Evolutionary conservation across 2,888 invertebrate genomes (phyloP).

Genomic region (Magallana nippona): DNA sequence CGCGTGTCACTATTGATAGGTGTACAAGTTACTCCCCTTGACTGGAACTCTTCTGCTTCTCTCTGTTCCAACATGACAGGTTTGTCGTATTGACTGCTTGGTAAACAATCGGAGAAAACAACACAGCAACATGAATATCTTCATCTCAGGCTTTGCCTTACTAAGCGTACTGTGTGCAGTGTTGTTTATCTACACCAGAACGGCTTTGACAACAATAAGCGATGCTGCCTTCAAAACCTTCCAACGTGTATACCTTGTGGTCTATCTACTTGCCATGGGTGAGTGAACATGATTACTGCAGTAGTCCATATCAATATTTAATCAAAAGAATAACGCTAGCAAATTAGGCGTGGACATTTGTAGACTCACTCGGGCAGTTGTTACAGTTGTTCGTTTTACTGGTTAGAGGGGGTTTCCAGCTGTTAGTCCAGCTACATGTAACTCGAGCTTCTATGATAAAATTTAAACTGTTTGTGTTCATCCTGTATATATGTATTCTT

Average conservation of each 20-base stretch:
- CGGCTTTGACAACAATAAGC: conserved; percentile 69
- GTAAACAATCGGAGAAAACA: background rate
- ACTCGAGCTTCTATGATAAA: no score
- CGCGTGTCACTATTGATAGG: no score
- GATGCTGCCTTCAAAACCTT: conserved; percentile 79
- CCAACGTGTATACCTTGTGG: conserved; percentile 80
- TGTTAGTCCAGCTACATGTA: no score
- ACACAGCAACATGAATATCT: conserved; percentile 70
- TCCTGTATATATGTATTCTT: no score
- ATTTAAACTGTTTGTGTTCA: no score
- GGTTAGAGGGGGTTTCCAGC: no score
- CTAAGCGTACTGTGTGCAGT: conserved; percentile 75
- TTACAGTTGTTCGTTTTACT: background rate
- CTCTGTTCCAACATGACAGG: background rate
- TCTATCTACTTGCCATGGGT: conserved; percentile 81
- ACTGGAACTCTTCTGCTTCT: background rate
- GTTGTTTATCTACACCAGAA: conserved; percentile 79
- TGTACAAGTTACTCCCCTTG: conserved; percentile 30
- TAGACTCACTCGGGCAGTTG: no score
- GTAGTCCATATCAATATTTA: background rate
- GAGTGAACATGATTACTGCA: conserved; percentile 49
- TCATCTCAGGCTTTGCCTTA: conserved; percentile 73
- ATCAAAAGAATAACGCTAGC: background rate
- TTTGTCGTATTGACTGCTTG: background rate
- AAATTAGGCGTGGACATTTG: background rate